Evolutionary conservation across 2,113 vertebrate species (phyloP).

Genomic region (Dendrocopos noguchii): DNA sequence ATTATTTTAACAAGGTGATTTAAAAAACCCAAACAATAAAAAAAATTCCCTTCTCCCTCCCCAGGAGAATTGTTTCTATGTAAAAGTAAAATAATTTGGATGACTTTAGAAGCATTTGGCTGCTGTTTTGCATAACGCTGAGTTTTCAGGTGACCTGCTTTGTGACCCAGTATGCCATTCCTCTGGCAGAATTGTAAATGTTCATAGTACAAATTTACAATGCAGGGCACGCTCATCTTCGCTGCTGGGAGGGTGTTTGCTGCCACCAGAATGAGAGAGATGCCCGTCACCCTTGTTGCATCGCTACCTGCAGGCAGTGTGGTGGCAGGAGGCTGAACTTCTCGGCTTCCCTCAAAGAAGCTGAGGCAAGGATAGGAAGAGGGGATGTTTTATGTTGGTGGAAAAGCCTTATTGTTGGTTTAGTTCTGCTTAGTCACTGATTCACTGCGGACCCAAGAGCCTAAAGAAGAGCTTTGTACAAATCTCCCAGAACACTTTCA

Average conservation of each 20-base stretch:
- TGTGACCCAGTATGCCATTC: slow-evolving; percentile 50
- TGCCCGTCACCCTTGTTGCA: neutral
- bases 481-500: neutral
- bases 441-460: neutral
- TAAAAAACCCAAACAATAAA: too few species aligned
- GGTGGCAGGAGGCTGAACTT: neutral
- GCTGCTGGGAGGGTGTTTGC: neutral
- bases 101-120: slow-evolving; percentile 6
- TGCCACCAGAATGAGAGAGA: neutral
- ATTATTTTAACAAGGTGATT: slow-evolving; percentile 15
- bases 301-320: neutral
- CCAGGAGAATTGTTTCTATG: neutral
- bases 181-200: slow-evolving; percentile 23
- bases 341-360: neutral
- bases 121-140: slow-evolving; percentile 64
- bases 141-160: slow-evolving; percentile 66
- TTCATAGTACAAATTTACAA: neutral
- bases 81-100: slow-evolving; percentile 45
- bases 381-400: neutral
- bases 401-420: neutral
- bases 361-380: neutral
- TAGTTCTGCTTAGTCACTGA: neutral
- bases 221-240: neutral
- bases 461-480: neutral
- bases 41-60: neutral